Evolutionary conservation across 2,797 vertebrate genomes (phyloP).

Genomic region (Thripadectes ignobilis): DNA sequence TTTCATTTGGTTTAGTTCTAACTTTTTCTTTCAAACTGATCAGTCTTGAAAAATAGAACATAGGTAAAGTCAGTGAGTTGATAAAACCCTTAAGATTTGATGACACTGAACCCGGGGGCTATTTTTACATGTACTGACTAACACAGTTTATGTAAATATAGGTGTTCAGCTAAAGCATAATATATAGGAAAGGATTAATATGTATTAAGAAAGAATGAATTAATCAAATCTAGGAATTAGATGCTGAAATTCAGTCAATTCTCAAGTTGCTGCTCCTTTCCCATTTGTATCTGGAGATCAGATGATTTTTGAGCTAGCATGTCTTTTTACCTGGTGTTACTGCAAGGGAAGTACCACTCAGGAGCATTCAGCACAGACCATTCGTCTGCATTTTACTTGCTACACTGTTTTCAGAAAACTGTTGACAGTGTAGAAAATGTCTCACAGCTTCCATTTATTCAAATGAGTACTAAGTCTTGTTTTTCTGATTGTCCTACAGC

Average conservation of each 20-base stretch:
- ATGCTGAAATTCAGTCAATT: neutral
- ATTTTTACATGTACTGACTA: neutral
- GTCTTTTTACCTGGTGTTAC: neutral
- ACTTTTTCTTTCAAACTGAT: neutral
- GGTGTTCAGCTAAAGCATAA: neutral
- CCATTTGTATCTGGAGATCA: neutral
- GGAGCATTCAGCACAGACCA: neutral
- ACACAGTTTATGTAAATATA: neutral
- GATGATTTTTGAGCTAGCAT: neutral
- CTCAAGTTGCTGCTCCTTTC: neutral
- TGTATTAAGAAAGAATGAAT: neutral
- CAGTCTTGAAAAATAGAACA: neutral
- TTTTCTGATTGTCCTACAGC: neutral
- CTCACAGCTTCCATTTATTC: neutral
- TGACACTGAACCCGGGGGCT: fast-evolving
- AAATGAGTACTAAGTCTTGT: neutral
- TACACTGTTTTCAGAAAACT: neutral
- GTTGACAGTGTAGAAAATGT: neutral
- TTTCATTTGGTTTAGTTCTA: neutral
- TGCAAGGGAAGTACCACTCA: neutral
- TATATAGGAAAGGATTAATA: neutral
- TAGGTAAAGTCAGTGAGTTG: neutral
- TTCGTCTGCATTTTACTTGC: neutral
- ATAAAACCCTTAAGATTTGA: neutral
- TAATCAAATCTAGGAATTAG: neutral